Base-by-base conservation (phyloP, 1,140 invertebrate species). In the Drosophila neocordata region DNA sequence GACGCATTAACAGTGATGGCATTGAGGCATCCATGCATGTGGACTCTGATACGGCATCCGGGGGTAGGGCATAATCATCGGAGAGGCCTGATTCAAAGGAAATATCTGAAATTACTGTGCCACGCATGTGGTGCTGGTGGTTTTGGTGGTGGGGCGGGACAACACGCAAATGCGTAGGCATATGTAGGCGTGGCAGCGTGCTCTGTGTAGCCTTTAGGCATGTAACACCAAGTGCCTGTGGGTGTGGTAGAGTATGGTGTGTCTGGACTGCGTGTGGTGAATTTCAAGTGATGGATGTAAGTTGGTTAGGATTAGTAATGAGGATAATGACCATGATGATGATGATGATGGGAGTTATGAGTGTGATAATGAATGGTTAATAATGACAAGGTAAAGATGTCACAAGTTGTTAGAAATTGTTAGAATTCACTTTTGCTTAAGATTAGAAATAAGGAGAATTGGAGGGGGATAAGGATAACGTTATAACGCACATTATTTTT, bases 61-160 rank as follows among this genome's bases (percentile, higher is more conserved):
- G 98, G 15, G 98, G 98, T 79, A 98, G 96, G 20, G 97, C 97
- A 92, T 99, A 99, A 93, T 99, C 98, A 91, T 98, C 97, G 15
- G 97, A 98, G 92, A 97, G 94, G 63, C 97, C 97, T 44, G 97
- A 98, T 92, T 97, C 96, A 92, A 97, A 95, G 60, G 97, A 98
- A 74, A 96, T 96, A 93, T 97, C 96, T 97, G 93, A 89, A 93
- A 93, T 92, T 92, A 91, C 90, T 92, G 87, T 90, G 84, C 82
- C 89, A 88, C 90, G 90, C 73, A 89, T 90, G 81, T 81, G 77
- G 62, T 73, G 73, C 44, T 60, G 18, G 35, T 48, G 72, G 35
- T 35, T 53, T 38, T 62, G 69, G 62, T 13, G 18, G 52, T 44
- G 51, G 35, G 66, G 38, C 77, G 71, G 60, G 66, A 77, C 80